These are phyloP conservation scores for Hirtodrosophila trivittata DNA, from an alignment of 2,888 invertebrate species.

Conservation along the genomic window DNA sequence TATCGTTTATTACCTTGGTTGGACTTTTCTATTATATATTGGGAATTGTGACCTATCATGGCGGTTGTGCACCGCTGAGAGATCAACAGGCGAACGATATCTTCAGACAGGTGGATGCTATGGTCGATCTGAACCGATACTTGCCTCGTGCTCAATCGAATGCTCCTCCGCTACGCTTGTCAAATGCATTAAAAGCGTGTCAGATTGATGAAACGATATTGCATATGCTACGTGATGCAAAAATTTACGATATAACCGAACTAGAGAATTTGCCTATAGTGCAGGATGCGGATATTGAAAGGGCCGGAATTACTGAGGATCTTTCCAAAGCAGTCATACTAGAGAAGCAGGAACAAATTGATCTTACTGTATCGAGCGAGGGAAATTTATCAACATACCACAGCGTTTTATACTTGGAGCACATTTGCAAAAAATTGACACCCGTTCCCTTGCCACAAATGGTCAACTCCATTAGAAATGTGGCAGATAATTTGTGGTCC, in stretches of 20 bases:
- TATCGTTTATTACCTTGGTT: conserved; percentile 87
- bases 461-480: too few species aligned
- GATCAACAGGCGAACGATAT: conserved; percentile 6
- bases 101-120: conserved; percentile 18
- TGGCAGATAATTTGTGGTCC: too few species aligned
- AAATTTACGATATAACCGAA: conserved; percentile 22
- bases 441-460: too few species aligned
- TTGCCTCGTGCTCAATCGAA: too few species aligned
- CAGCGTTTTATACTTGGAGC: too few species aligned
- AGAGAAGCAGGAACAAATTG: too few species aligned
- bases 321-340: too few species aligned
- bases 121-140: conserved; percentile 20
- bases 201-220: conserved; percentile 29
- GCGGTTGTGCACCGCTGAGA: conserved; percentile 89
- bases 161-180: conserved; percentile 10
- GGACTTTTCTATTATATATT: conserved; percentile 88
- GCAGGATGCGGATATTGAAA: background rate
- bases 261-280: background rate
- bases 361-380: too few species aligned
- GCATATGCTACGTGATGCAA: conserved; percentile 1
- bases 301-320: too few species aligned
- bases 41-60: conserved; percentile 88
- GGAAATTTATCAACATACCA: too few species aligned
- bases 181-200: conserved; percentile 24
- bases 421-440: too few species aligned